Evolutionary conservation across 2,888 invertebrate species (phyloP), one percentile per base, ranked within the genome.

Genomic region (Drosophila atripex): DNA sequence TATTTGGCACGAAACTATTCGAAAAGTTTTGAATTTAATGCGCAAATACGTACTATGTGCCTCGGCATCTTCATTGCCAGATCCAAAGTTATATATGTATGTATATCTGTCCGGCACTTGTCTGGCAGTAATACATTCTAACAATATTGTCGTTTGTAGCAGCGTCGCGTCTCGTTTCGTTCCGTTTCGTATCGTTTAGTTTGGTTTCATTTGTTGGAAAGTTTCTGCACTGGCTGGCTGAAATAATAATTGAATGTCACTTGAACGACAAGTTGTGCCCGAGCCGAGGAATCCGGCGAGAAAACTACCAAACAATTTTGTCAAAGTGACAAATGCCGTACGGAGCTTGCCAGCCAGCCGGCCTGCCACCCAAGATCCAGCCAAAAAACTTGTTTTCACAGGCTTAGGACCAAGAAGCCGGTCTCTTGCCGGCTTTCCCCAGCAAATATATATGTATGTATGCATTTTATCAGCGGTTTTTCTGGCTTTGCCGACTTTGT

Each of bases 221-320:
- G 52, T 85, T 82, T 87, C 69, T 61, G 71, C 75, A 61, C 70
- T 75, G 80, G 59, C 73, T 63, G 59, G 85, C 88, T 84, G 88
- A 88, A 84, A 88, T 84, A 84, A 88, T 84, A 84, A 84, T 84
- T 84, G 84, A 84, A 84, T 84, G 84, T 86, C 84, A 84, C 86
- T 84, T 84, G 84, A 84, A 84, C 84, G 88, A 83, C 88, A 88
- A 87, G 75, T 86, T 82, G 71, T 23, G 39, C 35, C 45, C 18
- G 55, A 49, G 35, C n/a, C 16, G 38, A 56, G 28, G 55, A 43
- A 45, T n/a, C 69, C 43, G 18, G 41, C 25, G 47, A 43, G 56
- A 60, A 84, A 75, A 84, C 68, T 84, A 71, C 63, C 80, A 80
- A 71, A 87, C 82, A 82, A 87, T 87, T 87, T 87, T 85, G 76